A percentile compares a stretch with the other conserved stretches of the same genome.
phyloP scores from a whole-genome alignment of 2,797 vertebrate genomes.

The Sebastes matsubarae region DNA sequence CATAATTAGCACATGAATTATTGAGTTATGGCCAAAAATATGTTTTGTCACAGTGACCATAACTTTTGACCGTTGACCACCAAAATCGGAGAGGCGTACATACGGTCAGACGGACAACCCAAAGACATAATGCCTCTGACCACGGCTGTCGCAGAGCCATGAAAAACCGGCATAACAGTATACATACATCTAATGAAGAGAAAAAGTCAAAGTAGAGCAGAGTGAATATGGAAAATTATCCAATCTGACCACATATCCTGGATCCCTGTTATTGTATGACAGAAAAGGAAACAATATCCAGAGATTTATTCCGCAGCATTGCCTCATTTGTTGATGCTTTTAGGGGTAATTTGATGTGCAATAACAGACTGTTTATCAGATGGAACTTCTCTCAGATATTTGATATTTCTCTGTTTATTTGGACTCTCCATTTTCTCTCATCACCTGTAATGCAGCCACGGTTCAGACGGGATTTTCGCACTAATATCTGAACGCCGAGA shows the following conservation, averaged over 20 bases:
- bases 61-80: no score
- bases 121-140: no score
- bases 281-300: not conserved
- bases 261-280: not conserved
- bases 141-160: no score
- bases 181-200: not conserved
- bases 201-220: not conserved
- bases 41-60: no score
- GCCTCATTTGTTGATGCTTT: constrained; percentile 10
- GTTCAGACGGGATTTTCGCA: constrained; percentile 36
- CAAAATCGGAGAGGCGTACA: no score
- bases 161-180: no score
- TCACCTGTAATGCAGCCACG: constrained; percentile 5
- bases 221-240: not conserved
- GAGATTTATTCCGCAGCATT: not conserved
- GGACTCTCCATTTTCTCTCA: constrained; percentile 23
- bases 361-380: not conserved
- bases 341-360: not conserved
- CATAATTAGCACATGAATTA: no score
- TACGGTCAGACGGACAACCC: no score
- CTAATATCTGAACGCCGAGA: constrained; percentile 46
- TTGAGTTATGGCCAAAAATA: no score
- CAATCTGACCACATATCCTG: not conserved
- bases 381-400: not conserved
- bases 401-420: constrained; percentile 13